Evolutionary conservation across 2,888 invertebrate species (phyloP), one percentile per base, ranked within the genome.

Genomic region (Hipparchia semele): DNA sequence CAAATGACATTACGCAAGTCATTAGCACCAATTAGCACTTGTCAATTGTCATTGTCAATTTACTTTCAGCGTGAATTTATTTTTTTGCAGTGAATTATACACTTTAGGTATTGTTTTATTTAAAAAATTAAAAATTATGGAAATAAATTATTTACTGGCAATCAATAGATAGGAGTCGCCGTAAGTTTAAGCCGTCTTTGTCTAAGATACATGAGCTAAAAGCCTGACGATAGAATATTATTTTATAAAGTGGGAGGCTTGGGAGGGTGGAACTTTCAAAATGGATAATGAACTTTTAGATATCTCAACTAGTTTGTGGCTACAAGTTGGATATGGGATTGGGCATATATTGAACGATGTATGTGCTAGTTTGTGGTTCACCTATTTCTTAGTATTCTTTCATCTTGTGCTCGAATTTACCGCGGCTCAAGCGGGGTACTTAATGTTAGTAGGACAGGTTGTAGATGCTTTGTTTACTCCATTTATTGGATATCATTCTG

Each of bases 351-450:
- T 98, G 80, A 99, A 99, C 88, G 99, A 99, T 90, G 95, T 99
- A 60, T 98, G 98, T 89, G 98, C 98, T 23, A 97, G 98, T 74
- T 96, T 99, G 95, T 99, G 99, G 98, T 99, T 99, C 89, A 97
- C 97, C 1, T 99, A 99, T 88, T 95, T 98, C 65, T 94, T 99
- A 80, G 96, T 99, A 69, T 99, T 96, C 89, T 96, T 98, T 78
- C 95, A 95, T 86, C 90, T 95, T 80, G 94, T 95, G 54, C 86
- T 95, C 62, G 93, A 94, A 81, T 94, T 95, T 82, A 93, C 90
- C 79, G 91, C 95, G 51, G 88, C 91, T 51, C 95, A 94, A 76
- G 95, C 95, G 46, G 95, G 95, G 46, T 90, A 95, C 66, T 90
- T 97, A 69, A 95, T 98, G 89, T 94, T 98, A 75, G 95, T 98